These are phyloP conservation scores for Junonia oenone DNA, from an alignment of 2,888 invertebrate species.

Conservation along the genomic window DNA sequence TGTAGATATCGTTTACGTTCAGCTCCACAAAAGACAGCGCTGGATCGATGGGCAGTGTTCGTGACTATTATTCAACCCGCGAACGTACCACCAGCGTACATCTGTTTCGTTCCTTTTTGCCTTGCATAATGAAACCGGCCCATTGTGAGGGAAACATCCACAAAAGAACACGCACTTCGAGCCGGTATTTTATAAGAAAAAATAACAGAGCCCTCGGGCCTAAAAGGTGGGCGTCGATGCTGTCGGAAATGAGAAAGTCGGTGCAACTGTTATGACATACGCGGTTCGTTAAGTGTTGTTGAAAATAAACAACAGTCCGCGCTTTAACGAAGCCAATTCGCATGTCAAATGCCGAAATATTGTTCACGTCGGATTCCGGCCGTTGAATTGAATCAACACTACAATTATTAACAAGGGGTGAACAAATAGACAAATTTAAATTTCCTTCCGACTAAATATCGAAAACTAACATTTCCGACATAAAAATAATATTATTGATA, in stretches of 20 bases:
- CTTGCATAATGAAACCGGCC: constrained; percentile 72
- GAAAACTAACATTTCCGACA: constrained; percentile 18
- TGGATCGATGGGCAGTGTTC: constrained; percentile 63
- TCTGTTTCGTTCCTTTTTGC: constrained; percentile 75
- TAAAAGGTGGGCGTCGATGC: constrained; percentile 67
- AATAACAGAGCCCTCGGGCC: constrained; percentile 60
- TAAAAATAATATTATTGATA: constrained; percentile 31
- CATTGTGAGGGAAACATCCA: constrained; percentile 69
- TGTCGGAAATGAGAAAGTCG: constrained; percentile 72
- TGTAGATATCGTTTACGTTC: constrained; percentile 15
- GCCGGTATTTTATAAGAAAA: constrained; percentile 66
- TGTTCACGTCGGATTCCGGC: constrained; percentile 24
- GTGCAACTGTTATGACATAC: constrained; percentile 76
- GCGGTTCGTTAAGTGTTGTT: constrained; percentile 64
- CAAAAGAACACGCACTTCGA: constrained; percentile 73
- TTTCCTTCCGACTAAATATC: constrained; percentile 16
- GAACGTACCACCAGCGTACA: constrained; percentile 63
- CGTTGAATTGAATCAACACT: constrained; percentile 27
- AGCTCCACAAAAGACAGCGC: constrained; percentile 56
- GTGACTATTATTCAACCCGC: constrained; percentile 69
- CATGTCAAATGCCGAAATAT: constrained; percentile 34
- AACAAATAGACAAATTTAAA: constrained; percentile 26
- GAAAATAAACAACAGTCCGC: constrained; percentile 58
- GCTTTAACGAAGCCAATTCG: constrained; percentile 47
- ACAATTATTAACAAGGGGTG: constrained; percentile 30